Evolutionary conservation across 1,140 invertebrate genomes (phyloP).

Genomic region (Ostrea denselamellosa): DNA sequence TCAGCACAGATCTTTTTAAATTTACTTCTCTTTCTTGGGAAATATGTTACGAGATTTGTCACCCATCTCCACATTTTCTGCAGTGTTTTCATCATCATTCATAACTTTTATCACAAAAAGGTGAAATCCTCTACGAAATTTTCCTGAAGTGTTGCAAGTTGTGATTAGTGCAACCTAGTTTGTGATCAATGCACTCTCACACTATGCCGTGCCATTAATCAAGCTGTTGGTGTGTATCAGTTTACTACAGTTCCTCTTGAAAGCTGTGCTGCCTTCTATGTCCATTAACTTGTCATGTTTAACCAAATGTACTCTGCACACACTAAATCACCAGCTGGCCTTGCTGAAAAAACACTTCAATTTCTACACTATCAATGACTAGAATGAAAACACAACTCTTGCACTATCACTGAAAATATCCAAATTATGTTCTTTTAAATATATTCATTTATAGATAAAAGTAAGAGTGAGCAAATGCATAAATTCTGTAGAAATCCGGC

Average conservation of each 20-base stretch:
- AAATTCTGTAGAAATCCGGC: constrained; percentile 2
- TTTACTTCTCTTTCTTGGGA: neutral
- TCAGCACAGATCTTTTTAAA: constrained; percentile 28
- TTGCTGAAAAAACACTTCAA: constrained; percentile 31
- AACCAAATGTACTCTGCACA: neutral
- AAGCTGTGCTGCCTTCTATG: constrained; percentile 27
- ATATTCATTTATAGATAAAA: constrained; percentile 40
- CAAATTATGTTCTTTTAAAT: constrained; percentile 22
- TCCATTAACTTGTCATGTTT: neutral
- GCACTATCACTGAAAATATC: constrained; percentile 24
- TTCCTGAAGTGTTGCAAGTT: constrained; percentile 14
- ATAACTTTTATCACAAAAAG: constrained; percentile 13
- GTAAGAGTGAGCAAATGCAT: constrained; percentile 39
- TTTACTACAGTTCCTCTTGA: neutral
- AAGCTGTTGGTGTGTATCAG: neutral
- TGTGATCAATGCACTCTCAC: neutral
- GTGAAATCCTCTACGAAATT: neutral
- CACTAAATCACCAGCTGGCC: constrained; percentile 26
- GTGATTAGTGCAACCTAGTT: neutral
- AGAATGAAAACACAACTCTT: constrained; percentile 34
- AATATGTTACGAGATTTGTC: neutral
- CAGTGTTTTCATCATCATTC: neutral
- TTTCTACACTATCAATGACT: constrained; percentile 13
- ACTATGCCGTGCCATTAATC: neutral
- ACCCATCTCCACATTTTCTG: constrained; percentile 8